Conservation (phyloP, 2,888 invertebrate genomes). For the Ennomos fuscantarius region DNA sequence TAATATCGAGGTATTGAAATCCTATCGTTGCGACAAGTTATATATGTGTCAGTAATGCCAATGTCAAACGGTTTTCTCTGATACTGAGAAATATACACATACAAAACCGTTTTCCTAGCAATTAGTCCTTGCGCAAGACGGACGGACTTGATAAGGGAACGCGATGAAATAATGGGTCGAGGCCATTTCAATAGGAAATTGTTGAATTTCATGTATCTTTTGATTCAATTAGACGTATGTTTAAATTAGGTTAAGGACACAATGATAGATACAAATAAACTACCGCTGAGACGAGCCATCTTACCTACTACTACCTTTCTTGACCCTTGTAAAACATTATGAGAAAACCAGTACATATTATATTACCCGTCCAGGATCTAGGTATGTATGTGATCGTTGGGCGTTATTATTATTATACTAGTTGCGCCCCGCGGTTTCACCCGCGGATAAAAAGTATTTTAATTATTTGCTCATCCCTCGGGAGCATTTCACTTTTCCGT, state of each 20-base stretch:
- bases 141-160: conserved; percentile 11
- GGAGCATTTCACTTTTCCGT: too few relatives aligned
- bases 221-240: not conserved
- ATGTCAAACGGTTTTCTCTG: conserved; percentile 14
- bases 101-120: conserved; percentile 1
- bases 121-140: conserved; percentile 17
- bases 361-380: too few relatives aligned
- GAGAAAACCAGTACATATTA: too few relatives aligned
- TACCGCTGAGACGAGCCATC: too few relatives aligned
- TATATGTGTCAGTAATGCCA: conserved; percentile 49
- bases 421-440: too few relatives aligned
- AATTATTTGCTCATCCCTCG: too few relatives aligned
- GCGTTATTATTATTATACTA: too few relatives aligned
- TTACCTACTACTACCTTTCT: too few relatives aligned
- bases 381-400: too few relatives aligned
- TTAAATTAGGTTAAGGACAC: not conserved
- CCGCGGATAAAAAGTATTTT: too few relatives aligned
- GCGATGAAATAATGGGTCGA: conserved; percentile 10
- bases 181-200: conserved; percentile 1
- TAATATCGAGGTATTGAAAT: conserved; percentile 57
- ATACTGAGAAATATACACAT: not conserved
- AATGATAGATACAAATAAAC: too few relatives aligned
- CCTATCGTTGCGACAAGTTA: conserved; percentile 54
- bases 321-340: too few relatives aligned
- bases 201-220: not conserved